These are phyloP conservation scores for Monopis laevigella DNA, from an alignment of 2,888 invertebrate species.

Conservation along the genomic window DNA sequence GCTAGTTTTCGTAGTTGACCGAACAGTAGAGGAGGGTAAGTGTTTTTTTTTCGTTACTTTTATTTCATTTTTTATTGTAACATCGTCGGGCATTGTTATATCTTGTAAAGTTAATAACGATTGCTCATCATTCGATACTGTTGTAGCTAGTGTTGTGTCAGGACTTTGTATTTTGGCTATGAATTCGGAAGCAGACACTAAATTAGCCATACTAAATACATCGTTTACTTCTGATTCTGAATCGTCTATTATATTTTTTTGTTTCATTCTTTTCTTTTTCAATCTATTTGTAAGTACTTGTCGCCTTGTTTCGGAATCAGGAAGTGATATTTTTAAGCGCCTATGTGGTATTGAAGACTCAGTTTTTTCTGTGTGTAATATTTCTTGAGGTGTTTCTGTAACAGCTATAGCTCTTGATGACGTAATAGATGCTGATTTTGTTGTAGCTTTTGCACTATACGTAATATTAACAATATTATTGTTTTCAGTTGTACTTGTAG, in stretches of 20 bases:
- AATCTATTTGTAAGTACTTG: constrained; percentile 43
- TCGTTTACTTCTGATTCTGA: constrained; percentile 41
- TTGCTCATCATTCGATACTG: constrained; percentile 24
- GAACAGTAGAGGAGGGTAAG: constrained; percentile 22
- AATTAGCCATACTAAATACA: constrained; percentile 39
- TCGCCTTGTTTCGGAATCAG: constrained; percentile 34
- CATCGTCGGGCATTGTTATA: constrained; percentile 32
- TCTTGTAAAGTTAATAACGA: constrained; percentile 33
- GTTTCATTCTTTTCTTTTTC: constrained; percentile 44
- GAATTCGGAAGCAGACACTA: constrained; percentile 52
- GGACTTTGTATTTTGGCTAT: constrained; percentile 38
- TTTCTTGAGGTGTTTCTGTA: neutral
- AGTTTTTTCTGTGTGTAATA: constrained; percentile 9
- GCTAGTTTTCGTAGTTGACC: constrained; percentile 23
- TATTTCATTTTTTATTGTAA: constrained; percentile 28
- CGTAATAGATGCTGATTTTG: constrained; percentile 27
- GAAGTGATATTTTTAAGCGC: constrained; percentile 20
- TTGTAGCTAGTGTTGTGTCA: constrained; percentile 23
- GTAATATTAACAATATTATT: constrained; percentile 9
- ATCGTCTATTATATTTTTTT: constrained; percentile 45
- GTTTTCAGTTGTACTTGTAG: constrained; percentile 21
- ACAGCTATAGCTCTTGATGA: constrained; percentile 24
- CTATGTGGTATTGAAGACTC: constrained; percentile 11
- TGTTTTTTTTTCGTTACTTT: constrained; percentile 24
- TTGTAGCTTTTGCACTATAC: constrained; percentile 17